phyloP scores from a whole-genome alignment of 2,113 vertebrate genomes.

The Dipodomys ordii region DNA sequence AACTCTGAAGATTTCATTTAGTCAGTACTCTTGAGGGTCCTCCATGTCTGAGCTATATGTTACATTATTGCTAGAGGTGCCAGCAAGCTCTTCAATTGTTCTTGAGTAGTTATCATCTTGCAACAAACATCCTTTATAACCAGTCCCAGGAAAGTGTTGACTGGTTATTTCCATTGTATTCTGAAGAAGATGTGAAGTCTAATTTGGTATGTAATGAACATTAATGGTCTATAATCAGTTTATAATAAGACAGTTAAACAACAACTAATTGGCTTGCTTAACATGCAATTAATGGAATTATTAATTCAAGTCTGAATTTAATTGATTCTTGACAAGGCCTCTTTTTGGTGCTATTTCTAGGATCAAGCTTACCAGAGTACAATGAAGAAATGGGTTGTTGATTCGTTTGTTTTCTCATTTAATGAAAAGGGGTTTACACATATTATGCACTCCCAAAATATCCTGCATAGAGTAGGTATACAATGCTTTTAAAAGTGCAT shows the following conservation, averaged over 20 bases:
- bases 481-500: background rate
- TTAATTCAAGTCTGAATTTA: slow-evolving; percentile 60
- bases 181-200: slow-evolving; percentile 50
- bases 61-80: slow-evolving; percentile 1
- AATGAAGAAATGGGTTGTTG: background rate
- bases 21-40: background rate
- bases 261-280: slow-evolving; percentile 63
- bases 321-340: slow-evolving; percentile 63
- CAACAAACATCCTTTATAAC: background rate
- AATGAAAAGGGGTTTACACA: background rate
- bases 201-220: slow-evolving; percentile 61
- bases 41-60: background rate
- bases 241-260: slow-evolving; percentile 64
- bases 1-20: slow-evolving; percentile 46
- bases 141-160: background rate
- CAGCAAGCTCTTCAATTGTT: slow-evolving; percentile 46
- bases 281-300: slow-evolving; percentile 73
- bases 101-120: background rate
- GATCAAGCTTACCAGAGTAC: background rate
- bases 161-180: slow-evolving; percentile 48
- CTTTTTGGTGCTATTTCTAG: slow-evolving; percentile 15
- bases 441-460: background rate
- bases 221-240: slow-evolving; percentile 60
- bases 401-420: background rate
- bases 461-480: background rate